phyloP scores from a whole-genome alignment of 92 coral and sea anemone genomes.

The Pocillopora grandis region DNA sequence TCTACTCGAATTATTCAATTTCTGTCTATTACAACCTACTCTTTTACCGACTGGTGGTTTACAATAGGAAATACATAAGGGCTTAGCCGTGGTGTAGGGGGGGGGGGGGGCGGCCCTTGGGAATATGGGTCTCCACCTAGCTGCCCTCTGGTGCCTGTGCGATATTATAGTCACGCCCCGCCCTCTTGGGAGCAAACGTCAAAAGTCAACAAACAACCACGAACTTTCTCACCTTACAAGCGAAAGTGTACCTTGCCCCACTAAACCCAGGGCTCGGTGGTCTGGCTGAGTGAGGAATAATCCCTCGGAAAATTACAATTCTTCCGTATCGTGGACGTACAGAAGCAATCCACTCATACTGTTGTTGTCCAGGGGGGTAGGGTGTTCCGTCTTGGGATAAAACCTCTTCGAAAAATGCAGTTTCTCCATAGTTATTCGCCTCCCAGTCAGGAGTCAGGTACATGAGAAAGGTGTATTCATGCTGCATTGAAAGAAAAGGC shows the following conservation, averaged over 20 bases:
- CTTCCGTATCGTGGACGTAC: constrained; percentile 96
- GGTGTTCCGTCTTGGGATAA: constrained; percentile 59
- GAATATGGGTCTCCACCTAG: too few species aligned
- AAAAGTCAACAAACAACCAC: too few species aligned
- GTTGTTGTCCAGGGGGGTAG: constrained; percentile 69
- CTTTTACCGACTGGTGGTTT: too few species aligned
- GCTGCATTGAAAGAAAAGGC: constrained; percentile 43
- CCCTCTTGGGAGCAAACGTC: too few species aligned
- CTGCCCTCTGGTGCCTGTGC: too few species aligned
- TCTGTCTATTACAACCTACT: too few species aligned
- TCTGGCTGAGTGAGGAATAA: constrained; percentile 96
- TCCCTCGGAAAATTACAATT: constrained; percentile 87
- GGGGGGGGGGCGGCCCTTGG: too few species aligned
- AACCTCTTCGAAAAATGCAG: constrained; percentile 77
- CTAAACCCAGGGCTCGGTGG: constrained; percentile 93
- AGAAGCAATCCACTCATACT: constrained; percentile 85
- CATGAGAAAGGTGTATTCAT: constrained; percentile 90
- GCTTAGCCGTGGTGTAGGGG: too few species aligned
- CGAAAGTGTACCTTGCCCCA: constrained; percentile 94
- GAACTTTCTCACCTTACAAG: constrained; percentile 75
- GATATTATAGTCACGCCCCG: too few species aligned
- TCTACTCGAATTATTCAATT: too few species aligned
- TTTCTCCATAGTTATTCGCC: constrained; percentile 88
- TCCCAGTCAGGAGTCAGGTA: constrained; percentile 94
- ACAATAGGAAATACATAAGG: too few species aligned